These are phyloP conservation scores for Lagocephalus sceleratus DNA, from an alignment of 2,797 vertebrate species.

Conservation along the genomic window DNA sequence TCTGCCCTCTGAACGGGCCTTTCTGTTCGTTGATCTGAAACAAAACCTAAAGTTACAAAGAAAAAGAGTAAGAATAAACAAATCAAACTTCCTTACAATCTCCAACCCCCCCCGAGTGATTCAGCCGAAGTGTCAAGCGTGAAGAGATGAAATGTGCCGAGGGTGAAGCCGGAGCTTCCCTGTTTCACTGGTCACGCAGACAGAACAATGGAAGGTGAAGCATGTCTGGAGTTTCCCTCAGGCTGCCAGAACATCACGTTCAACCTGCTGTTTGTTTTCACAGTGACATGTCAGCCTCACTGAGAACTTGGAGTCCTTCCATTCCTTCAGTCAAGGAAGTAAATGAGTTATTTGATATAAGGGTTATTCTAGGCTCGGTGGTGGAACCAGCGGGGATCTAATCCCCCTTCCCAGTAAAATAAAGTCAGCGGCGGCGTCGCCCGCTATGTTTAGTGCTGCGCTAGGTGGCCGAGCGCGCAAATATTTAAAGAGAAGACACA, in stretches of 20 bases:
- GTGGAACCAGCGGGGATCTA: constrained; percentile 1
- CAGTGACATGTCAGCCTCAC: constrained; percentile 23
- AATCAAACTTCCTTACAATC: too few species aligned
- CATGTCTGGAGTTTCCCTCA: constrained; percentile 62
- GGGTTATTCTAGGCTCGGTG: constrained; percentile 12
- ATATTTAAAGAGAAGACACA: too few species aligned
- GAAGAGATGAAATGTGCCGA: constrained; percentile 2
- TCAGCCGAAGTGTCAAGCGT: too few species aligned
- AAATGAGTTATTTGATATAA: constrained; percentile 20
- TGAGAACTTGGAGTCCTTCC: constrained; percentile 46
- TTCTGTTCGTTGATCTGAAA: constrained; percentile 1
- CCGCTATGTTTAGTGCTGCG: constrained; percentile 3
- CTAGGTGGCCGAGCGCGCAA: too few species aligned
- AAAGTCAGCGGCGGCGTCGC: background rate
- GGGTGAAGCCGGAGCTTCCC: constrained; percentile 33
- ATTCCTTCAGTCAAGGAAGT: constrained; percentile 28
- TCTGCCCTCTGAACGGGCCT: background rate
- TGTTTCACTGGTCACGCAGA: constrained; percentile 49
- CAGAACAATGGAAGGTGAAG: constrained; percentile 58
- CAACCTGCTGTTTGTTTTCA: constrained; percentile 43
- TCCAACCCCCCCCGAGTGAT: too few species aligned
- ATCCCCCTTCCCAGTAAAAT: constrained; percentile 4
- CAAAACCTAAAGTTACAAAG: too few species aligned
- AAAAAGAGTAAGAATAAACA: too few species aligned
- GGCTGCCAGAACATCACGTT: constrained; percentile 53